Evolutionary conservation across 2,888 invertebrate species (phyloP).

Genomic region (Calameuta filiformis): DNA sequence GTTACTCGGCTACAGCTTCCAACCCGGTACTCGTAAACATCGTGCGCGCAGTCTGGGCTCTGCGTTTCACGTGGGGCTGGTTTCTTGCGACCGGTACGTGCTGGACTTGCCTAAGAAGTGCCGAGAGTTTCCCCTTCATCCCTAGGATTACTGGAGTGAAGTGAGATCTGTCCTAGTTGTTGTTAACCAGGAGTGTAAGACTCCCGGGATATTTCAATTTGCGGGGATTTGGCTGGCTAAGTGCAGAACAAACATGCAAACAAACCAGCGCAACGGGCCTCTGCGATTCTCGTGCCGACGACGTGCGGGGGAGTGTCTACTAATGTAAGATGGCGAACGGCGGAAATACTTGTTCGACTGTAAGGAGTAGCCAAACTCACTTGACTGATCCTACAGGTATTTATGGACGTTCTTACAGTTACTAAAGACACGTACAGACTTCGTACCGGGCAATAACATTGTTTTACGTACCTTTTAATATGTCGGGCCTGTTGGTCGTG

Average conservation of each 20-base stretch:
- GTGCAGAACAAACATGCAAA: slow-evolving; percentile 35
- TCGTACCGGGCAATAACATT: neutral
- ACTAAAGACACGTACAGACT: neutral
- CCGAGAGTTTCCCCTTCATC: slow-evolving; percentile 24
- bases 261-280: slow-evolving; percentile 15
- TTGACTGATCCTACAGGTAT: neutral
- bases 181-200: slow-evolving; percentile 55
- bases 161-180: slow-evolving; percentile 54
- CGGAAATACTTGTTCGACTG: neutral
- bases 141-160: slow-evolving; percentile 47
- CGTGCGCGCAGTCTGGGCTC: neutral
- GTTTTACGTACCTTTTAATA: slow-evolving; percentile 71
- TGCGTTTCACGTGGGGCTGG: neutral
- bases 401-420: neutral
- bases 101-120: slow-evolving; percentile 34
- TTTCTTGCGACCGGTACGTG: slow-evolving; percentile 23
- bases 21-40: neutral
- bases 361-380: neutral
- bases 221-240: slow-evolving; percentile 47
- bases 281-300: neutral
- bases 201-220: slow-evolving; percentile 57
- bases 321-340: neutral
- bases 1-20: neutral
- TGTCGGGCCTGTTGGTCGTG: slow-evolving; percentile 53
- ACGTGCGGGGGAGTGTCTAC: neutral